Percentiles rank a stretch among this genome's conserved stretches.
Conservation (phyloP, 2,888 invertebrate species). For the Gryllus longicercus region DNA sequence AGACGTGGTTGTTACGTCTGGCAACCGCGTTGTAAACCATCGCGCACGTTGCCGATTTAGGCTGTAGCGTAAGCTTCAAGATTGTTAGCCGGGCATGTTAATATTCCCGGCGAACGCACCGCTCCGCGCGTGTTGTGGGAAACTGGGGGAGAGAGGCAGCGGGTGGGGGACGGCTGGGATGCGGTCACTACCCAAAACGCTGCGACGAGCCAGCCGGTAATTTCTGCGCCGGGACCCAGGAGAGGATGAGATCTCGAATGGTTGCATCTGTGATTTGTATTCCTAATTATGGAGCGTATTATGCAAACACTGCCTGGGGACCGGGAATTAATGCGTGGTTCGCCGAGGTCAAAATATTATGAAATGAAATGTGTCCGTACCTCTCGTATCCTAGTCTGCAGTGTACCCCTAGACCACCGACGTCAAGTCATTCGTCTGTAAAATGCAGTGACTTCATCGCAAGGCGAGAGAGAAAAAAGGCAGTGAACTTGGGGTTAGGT, state of each 20-base stretch:
- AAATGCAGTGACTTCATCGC: not conserved
- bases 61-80: not conserved
- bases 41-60: not conserved
- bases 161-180: too few species aligned
- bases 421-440: not conserved
- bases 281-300: not conserved
- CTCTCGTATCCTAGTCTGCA: not conserved
- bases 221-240: too few species aligned
- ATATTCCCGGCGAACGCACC: not conserved
- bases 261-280: not conserved
- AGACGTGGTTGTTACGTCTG: not conserved
- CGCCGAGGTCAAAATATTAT: slow-evolving; percentile 2
- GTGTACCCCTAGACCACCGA: not conserved
- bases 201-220: too few species aligned
- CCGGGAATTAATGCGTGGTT: not conserved
- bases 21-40: slow-evolving; percentile 2
- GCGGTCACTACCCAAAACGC: too few species aligned
- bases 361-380: not conserved
- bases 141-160: too few species aligned
- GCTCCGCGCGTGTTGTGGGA: too few species aligned
- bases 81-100: not conserved
- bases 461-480: not conserved
- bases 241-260: slow-evolving; percentile 6
- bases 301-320: not conserved
- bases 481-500: too few species aligned